Percentiles rank a stretch among this genome's conserved stretches.
Evolutionary conservation across 2,797 vertebrate species (phyloP).

Genomic region (Notolepis coatsorum): DNA sequence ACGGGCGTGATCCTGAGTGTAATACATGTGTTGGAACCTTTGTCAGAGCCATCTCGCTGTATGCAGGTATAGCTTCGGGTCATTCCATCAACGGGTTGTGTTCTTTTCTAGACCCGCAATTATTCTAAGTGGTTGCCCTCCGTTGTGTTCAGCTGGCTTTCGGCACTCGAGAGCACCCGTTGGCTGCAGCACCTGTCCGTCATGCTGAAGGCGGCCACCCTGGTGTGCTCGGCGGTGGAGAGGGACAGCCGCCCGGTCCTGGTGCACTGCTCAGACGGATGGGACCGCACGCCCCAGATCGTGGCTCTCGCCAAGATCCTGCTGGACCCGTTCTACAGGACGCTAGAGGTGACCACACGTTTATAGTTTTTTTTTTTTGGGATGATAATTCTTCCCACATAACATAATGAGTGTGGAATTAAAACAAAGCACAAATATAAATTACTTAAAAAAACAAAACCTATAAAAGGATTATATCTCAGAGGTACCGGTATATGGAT

Average conservation of each 20-base stretch:
- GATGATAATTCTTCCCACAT: no score
- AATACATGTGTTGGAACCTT: no score
- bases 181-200: slow-evolving; percentile 98
- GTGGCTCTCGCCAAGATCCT: slow-evolving; percentile 94
- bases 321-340: slow-evolving; percentile 97
- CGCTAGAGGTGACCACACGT: slow-evolving; percentile 87
- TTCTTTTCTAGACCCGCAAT: neutral
- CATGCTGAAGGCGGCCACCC: slow-evolving; percentile 95
- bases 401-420: no score
- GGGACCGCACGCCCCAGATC: slow-evolving; percentile 98
- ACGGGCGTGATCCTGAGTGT: no score
- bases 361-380: neutral
- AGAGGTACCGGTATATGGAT: no score
- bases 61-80: no score
- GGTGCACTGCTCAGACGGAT: slow-evolving; percentile 97
- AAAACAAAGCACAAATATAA: no score
- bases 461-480: no score
- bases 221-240: slow-evolving; percentile 93
- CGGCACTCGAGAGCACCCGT: slow-evolving; percentile 95
- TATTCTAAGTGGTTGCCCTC: neutral
- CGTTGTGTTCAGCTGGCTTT: slow-evolving; percentile 90
- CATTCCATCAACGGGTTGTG: neutral
- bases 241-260: slow-evolving; percentile 94
- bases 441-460: no score
- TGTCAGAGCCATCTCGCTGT: no score